A percentile compares a stretch with the other conserved stretches of the same genome.
phyloP scores from a whole-genome alignment of 1,140 invertebrate species.

The Drosophila lowei region DNA sequence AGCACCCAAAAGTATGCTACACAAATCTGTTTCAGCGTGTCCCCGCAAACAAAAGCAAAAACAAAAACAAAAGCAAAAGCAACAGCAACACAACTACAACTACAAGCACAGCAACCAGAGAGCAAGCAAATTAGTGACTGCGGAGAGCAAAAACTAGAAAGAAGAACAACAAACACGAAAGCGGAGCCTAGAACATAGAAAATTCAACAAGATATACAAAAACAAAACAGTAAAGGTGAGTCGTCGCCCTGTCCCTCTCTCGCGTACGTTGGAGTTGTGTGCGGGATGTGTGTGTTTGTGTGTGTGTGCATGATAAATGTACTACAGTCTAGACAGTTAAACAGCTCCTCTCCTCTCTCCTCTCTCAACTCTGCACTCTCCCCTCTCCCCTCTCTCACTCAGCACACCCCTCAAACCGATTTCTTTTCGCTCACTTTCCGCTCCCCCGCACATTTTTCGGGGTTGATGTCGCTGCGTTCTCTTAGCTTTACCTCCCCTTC shows the following conservation, averaged over 20 bases:
- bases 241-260: constrained; percentile 19
- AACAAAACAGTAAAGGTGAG: constrained; percentile 58
- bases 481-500: constrained; percentile 54
- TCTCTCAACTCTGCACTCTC: background rate
- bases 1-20: constrained; percentile 73
- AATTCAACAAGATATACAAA: constrained; percentile 38
- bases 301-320: constrained; percentile 57
- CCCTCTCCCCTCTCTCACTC: background rate
- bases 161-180: constrained; percentile 22
- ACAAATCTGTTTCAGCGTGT: constrained; percentile 63
- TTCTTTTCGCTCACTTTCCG: constrained; percentile 19
- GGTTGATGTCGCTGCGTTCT: constrained; percentile 68
- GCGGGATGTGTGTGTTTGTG: constrained; percentile 14
- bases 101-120: constrained; percentile 38
- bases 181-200: constrained; percentile 41
- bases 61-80: constrained; percentile 22
- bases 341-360: constrained; percentile 30
- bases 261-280: constrained; percentile 13
- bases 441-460: constrained; percentile 60
- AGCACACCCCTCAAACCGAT: constrained; percentile 1
- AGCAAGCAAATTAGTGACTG: constrained; percentile 42
- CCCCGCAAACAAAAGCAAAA: constrained; percentile 40
- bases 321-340: constrained; percentile 75
- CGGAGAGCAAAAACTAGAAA: constrained; percentile 29
- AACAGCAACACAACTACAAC: constrained; percentile 16